Base-by-base conservation (phyloP, 2,113 vertebrate genomes). In the Phaethornis superciliosus region DNA sequence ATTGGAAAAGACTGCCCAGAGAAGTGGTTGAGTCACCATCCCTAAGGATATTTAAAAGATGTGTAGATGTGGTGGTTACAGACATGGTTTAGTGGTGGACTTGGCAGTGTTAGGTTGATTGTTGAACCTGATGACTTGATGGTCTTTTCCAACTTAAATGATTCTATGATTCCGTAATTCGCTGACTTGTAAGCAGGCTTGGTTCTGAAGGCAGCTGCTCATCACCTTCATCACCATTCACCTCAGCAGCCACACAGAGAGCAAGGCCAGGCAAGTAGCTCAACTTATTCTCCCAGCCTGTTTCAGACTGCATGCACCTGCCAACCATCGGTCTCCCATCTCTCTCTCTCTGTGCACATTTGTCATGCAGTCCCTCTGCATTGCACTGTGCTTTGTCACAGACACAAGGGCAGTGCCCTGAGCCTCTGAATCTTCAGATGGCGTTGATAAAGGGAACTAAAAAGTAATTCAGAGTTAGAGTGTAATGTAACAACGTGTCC, bases 261-360 rank as follows among this genome's bases (percentile, higher is more conserved):
- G 7, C 21, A 27, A 51, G 40, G 63, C 33, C 44, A 17, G 64
- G 56, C 51, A 77, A 59, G 40, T 55, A 55, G 42, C 44, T 91
- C 13, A 24, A 13, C 21, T 86, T 63, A 52, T 65, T 54, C 40
- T 51, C 19, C 32, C 10, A 21, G 30, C 10, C 20, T 72, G 4
- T 44, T 93, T 64, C 33, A 64, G 49, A 8, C 42, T 32, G 9
- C 12, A 9, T 1, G 1, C 11, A 7, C 32, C 15, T 79, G 46
- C n/a, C 32, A 35, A 85, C 19, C 15, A 10, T 69, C 10, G 1
- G 1, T 44, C 44, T 93, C 23, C 9, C 0, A 0, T 47, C 27
- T 49, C 27, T 52, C 42, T 76, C 75, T 74, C 30, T 37, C 30
- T 2, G 0, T 27, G 27, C 40, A 16, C 2, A 0, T 9, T 1